Base-by-base conservation (phyloP, 2,888 invertebrate genomes). In the Acrobasis suavella region DNA sequence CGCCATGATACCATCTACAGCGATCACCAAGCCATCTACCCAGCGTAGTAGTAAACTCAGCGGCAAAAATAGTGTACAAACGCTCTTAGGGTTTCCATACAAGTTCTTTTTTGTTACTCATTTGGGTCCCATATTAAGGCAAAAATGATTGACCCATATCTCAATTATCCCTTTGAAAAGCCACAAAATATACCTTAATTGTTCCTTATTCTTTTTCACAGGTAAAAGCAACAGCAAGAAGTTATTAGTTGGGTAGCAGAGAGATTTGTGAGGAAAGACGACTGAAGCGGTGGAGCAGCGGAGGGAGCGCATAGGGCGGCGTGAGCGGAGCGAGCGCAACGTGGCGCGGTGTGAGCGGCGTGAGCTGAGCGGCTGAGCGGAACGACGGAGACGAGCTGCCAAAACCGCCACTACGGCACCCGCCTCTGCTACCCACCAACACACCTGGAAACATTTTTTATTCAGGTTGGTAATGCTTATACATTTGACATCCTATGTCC, bases 331-430 rank as follows among this genome's bases (percentile, higher is more conserved):
- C 22, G 22, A 38, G 50, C 38, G 32, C 37, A 58, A 51, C 16
- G 52, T 38, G 12, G 51, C 58, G 56, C 50, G 12, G 52, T 42
- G 42, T 22, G 50, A 37, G 37, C 22, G 10, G 10, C 16, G 37
- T 15, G 54, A 9, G 16, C 63, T 15, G 49, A 38, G 37, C 55
- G 39, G 49, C 52, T 15, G 58, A 46, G 58, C 12, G 16, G 62
- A 32, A 58, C 49, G 58, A 64, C 15, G 37, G 60, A 32, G 50
- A 32, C 15, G 56, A 64, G 16, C 32, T 16, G 60, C 60, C 50
- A 50, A 50, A 49, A 58, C 54, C 38, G 64, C 62, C 54, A 54
- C 62, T 42, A 62, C 65, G 65, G 64, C 66, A n/a, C 65, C 67
- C 17, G 64, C 63, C 22, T 60, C 64, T 22, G 51, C 63, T 59